A percentile compares a stretch with the other conserved stretches of the same genome.
Conservation (phyloP, 2,797 vertebrate species). For the Notamacropus eugenii region DNA sequence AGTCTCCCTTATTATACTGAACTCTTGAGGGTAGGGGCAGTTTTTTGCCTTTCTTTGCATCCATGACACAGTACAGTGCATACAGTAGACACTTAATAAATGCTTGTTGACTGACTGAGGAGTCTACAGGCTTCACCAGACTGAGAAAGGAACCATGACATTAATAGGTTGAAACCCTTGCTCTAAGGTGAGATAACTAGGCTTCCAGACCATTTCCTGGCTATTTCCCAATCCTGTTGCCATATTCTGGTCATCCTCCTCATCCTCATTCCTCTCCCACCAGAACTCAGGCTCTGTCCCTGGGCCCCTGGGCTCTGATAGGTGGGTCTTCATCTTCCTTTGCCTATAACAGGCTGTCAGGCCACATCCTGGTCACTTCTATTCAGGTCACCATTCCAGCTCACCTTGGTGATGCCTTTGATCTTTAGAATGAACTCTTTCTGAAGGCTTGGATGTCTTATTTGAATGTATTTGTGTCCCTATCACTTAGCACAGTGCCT, state of each 20-base stretch:
- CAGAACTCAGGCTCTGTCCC: background rate
- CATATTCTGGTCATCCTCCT: background rate
- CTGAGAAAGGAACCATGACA: background rate
- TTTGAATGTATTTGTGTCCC: background rate
- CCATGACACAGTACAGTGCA: background rate
- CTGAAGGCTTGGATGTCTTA: background rate
- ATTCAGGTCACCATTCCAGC: background rate
- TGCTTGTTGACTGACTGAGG: constrained; percentile 27
- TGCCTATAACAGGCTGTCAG: background rate
- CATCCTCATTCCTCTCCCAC: background rate
- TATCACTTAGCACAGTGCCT: background rate
- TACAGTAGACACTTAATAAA: constrained; percentile 25
- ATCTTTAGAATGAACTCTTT: background rate
- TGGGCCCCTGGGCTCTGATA: background rate
- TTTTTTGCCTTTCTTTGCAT: background rate
- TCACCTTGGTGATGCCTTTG: background rate
- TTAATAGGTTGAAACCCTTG: background rate
- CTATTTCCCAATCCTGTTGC: background rate
- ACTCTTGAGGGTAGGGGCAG: constrained; percentile 12
- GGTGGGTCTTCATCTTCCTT: background rate
- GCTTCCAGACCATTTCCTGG: background rate
- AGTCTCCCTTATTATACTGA: constrained; percentile 13
- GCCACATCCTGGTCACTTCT: background rate
- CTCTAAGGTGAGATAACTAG: background rate
- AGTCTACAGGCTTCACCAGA: background rate